Base-by-base conservation (phyloP, 2,888 invertebrate species). In the Pollenia angustigena region DNA sequence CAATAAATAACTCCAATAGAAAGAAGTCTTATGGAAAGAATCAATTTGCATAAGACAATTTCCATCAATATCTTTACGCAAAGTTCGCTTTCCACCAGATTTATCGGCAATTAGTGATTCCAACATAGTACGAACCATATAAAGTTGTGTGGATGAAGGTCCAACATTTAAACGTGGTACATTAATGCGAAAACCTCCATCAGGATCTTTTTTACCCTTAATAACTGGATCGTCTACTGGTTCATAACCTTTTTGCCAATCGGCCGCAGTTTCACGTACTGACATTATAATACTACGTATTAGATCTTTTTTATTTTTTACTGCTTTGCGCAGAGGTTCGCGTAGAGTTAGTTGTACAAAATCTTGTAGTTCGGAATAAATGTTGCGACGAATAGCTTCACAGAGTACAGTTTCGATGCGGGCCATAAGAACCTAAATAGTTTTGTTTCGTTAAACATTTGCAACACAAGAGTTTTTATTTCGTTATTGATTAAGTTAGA, bases 51-150 rank as follows among this genome's bases (percentile, higher is more conserved):
- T 95, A 18, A 99, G 95, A 85, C 98, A 98, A 89, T 97, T 96
- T 0, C 98, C 98, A 92, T 99, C 99, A 88, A 99, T 96, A 91
- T 99, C 99, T 92, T 99, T 99, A 72, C 99, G 95, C 4, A 99
- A 94, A 0, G 99, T 99, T 75, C 98, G 95, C 91, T 99, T 97
- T 0, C 99, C 99, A 0, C 99, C 98, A 76, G 98, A 98, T 94
- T 99, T 99, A 93, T 99, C 99, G 0, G 99, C 98, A 87, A 99
- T 98, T 78, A 99, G 94, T 0, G 99, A 99, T 93, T 99, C 99
- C 81, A 99, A 94, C 97, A 99, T 99, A 0, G 99, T 99, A 9
- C 99, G 95, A 4, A 99, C 99, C 99, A 99, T 99, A 94, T 99
- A 99, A 11, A 99, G 94, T 94, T 99, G 97, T 0, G 98, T 98